Evolutionary conservation across 2,797 vertebrate species (phyloP), one percentile per base, ranked within the genome.

Genomic region (Coccyzus lansbergi): DNA sequence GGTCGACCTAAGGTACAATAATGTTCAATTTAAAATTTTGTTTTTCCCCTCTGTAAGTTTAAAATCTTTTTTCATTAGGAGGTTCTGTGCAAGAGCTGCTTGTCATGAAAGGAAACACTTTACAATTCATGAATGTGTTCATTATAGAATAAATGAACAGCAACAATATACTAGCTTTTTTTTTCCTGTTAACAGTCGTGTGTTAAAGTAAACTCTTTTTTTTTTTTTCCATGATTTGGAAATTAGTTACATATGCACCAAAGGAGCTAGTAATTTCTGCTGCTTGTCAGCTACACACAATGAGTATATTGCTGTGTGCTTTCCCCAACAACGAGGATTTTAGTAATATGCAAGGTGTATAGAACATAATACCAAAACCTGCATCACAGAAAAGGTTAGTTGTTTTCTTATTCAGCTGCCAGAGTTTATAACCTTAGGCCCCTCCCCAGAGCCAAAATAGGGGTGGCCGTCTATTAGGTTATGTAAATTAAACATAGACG

Each of bases 21-120:
- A 96, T 92, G 91, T 93, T 96, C 88, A 92, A 96, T 95, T 96
- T 91, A 74, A 96, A 95, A 90, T 95, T 92, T 96, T 2, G 33
- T 7, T 93, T 96, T 95, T 94, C 96, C 96, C 94, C 94, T 95
- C 93, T 82, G 83, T 85, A 87, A 85, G 78, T 93, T 95, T 93
- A 90, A 85, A 92, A 96, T 93, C 91, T 95, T 91, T 94, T 95
- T 92, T 96, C 92, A 87, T 94, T 81, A 97, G 98, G 98, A 98
- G 98, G 98, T 98, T 99, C 98, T 98, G 98, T 98, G 98, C 98
- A 97, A 98, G 98, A 98, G 98, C 96, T 97, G 94, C 95, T 95
- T 97, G 93, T 95, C 92, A 97, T 93, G 90, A 97, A 96, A 97
- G 92, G 83, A 94, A 97, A 91, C 86, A 92, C 96, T 96, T 96